Percentiles rank a stretch among this genome's conserved stretches.
Conservation (phyloP, 2,113 vertebrate genomes). For the Collichthys lucidus region DNA sequence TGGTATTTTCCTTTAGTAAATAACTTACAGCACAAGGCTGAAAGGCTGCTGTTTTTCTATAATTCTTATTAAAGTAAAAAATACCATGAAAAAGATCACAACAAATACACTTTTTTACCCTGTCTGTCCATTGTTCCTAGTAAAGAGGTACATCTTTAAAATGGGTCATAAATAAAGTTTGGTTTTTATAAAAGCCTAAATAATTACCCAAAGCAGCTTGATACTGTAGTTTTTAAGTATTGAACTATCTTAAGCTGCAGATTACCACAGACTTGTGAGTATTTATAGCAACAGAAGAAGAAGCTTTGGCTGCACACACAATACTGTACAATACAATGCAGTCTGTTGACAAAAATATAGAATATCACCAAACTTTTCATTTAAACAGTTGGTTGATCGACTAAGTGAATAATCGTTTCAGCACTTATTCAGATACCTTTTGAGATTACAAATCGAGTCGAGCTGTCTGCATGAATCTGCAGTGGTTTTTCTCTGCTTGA, state of each 20-base stretch:
- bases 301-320: neutral
- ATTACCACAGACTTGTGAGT: neutral
- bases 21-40: neutral
- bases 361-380: neutral
- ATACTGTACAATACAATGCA: neutral
- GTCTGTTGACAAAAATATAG: neutral
- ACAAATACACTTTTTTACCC: neutral
- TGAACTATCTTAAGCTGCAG: neutral
- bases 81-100: neutral
- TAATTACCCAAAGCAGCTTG: neutral
- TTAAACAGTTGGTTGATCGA: neutral
- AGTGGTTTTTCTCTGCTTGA: slow-evolving; percentile 31
- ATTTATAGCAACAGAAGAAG: neutral
- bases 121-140: neutral
- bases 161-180: neutral
- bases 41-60: neutral
- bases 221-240: neutral
- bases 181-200: neutral
- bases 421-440: neutral
- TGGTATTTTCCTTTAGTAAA: neutral
- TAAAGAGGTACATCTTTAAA: neutral
- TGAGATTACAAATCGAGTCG: neutral
- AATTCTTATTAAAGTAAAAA: neutral
- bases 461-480: slow-evolving; percentile 13
- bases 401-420: neutral